These are phyloP conservation scores for Omphaloscelis lunosa DNA, from an alignment of 2,888 invertebrate species.

Conservation along the genomic window DNA sequence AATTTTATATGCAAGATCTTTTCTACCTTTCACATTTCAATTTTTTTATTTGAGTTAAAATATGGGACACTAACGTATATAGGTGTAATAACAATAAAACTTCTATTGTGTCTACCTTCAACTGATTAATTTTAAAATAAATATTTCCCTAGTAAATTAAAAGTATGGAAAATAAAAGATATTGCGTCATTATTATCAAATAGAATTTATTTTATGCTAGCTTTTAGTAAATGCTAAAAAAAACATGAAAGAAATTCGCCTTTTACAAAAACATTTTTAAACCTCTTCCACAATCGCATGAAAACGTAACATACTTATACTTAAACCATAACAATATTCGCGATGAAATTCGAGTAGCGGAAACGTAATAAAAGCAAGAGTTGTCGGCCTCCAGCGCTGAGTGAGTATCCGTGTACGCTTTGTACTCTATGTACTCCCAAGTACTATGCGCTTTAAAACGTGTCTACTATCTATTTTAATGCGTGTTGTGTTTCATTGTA, in stretches of 20 bases:
- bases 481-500: constrained; percentile 45
- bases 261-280: neutral
- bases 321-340: constrained; percentile 27
- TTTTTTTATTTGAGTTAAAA: neutral
- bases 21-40: neutral
- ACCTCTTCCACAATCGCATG: neutral
- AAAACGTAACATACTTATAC: neutral
- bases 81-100: no score
- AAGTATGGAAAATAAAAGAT: neutral
- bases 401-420: constrained; percentile 63
- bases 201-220: neutral
- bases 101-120: no score
- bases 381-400: constrained; percentile 56
- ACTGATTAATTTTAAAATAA: neutral
- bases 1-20: neutral
- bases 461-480: constrained; percentile 44
- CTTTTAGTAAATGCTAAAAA: neutral
- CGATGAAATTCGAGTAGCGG: constrained; percentile 42
- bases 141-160: neutral
- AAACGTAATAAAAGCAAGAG: constrained; percentile 64
- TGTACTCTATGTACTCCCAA: constrained; percentile 41
- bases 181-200: no score
- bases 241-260: neutral
- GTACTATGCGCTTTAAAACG: constrained; percentile 48
- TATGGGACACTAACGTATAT: no score